Conservation (phyloP, 2,888 invertebrate species). For the Brachynemurus nebulosus region DNA sequence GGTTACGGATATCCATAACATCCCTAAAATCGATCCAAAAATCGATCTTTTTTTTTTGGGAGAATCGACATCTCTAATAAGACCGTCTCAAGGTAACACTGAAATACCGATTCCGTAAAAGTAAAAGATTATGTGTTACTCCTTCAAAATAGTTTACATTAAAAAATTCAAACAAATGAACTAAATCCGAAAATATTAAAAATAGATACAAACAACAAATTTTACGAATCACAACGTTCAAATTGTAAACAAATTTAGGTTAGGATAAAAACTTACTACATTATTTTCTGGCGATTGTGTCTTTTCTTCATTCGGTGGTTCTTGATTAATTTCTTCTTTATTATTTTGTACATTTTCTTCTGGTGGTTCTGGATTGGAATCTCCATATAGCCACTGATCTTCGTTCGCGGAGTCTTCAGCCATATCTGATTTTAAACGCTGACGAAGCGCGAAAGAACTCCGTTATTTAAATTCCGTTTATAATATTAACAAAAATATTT, state of each 20-base stretch:
- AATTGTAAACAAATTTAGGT: neutral
- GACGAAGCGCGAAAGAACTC: neutral
- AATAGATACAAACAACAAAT: no score
- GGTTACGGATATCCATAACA: no score
- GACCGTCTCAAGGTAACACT: no score
- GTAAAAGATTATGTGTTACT: no score
- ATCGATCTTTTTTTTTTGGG: no score
- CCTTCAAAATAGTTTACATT: no score
- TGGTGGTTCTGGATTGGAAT: constrained; percentile 41
- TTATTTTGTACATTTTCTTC: constrained; percentile 30
- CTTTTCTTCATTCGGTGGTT: constrained; percentile 22
- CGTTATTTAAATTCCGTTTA: neutral
- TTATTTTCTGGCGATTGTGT: constrained; percentile 11
- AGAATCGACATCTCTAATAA: no score
- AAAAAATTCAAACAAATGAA: no score
- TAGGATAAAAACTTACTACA: constrained; percentile 2
- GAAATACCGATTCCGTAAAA: no score
- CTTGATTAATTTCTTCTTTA: constrained; percentile 15
- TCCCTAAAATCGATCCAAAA: no score
- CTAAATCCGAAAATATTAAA: no score
- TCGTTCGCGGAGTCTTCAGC: constrained; percentile 46
- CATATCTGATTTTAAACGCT: constrained; percentile 37
- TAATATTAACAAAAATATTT: neutral
- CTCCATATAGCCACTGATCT: constrained; percentile 81
- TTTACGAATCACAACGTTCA: neutral